Base-by-base conservation (phyloP, 2,888 invertebrate species). In the Griposia aprilina region DNA sequence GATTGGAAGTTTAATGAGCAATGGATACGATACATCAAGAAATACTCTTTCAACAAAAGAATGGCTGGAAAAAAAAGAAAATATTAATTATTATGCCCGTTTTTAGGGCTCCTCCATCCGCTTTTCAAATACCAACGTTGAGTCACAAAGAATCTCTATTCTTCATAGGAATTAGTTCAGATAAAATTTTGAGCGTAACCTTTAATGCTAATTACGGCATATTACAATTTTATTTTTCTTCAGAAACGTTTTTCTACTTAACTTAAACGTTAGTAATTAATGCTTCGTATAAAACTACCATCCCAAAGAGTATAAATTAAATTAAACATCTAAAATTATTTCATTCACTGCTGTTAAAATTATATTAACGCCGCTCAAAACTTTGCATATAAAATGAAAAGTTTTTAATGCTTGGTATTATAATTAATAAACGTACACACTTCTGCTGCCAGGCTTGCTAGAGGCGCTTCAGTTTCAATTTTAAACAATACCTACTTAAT, bases 331-430 rank as follows among this genome's bases (percentile, higher is more conserved):
- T 48, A 76, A 84, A 83, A 74, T 84, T 74, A 84, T 83, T 83
- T 84, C 41, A 84, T 86, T 83, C 48, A 69, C 71, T 86, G 70
- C 87, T 76, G 52, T 86, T 84, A 76, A 86, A 84, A 86, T 86
- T 83, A 83, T 83, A 83, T 84, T 86, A 86, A 52, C 73, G 67
- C 65, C 84, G 84, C 70, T 87, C 57, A 75, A 80, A 84, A 85
- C 76, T 86, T 87, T 72, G 67, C 70, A 72, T 76, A 76, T 87
- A 81, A 85, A 87, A 74, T 50, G 62, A 66, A 82, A 87, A 87
- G 76, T 84, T 87, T 84, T 87, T 76, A 84, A 87, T 81, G 81
- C 63, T 41, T 36, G 48, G 62, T 66, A 74, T 72, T 76, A 67
- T 81, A 76, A 78, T 79, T 85, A 81, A 84, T 84, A 84, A 81